These are phyloP conservation scores for Drosophila busckii DNA, from an alignment of 1,140 invertebrate species.

Conservation along the genomic window DNA sequence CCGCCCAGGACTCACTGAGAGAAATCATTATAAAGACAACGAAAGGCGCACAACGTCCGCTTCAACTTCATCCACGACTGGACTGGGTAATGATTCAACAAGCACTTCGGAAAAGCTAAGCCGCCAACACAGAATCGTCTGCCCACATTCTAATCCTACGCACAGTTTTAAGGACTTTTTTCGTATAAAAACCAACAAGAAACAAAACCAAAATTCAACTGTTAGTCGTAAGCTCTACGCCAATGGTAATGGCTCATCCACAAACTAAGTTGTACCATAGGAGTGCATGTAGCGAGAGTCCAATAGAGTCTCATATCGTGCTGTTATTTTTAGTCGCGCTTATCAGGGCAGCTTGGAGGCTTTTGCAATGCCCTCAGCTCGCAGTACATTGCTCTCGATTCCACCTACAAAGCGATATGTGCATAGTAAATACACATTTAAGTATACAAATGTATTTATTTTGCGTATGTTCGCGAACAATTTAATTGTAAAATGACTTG, in stretches of 20 bases:
- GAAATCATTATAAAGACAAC: not conserved
- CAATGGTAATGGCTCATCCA: slow-evolving; percentile 54
- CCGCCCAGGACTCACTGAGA: not conserved
- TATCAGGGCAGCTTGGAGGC: slow-evolving; percentile 40
- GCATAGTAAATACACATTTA: slow-evolving; percentile 20
- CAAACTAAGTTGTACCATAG: slow-evolving; percentile 42
- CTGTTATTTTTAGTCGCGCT: slow-evolving; percentile 49
- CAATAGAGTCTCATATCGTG: slow-evolving; percentile 2
- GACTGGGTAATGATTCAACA: slow-evolving; percentile 44
- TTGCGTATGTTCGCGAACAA: not conserved
- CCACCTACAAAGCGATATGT: slow-evolving; percentile 43
- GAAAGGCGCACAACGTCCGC: slow-evolving; percentile 1
- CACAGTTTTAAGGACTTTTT: slow-evolving; percentile 63
- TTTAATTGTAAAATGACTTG: slow-evolving; percentile 14
- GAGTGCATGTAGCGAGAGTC: not conserved
- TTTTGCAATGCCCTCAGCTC: slow-evolving; percentile 17
- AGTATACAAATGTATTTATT: not conserved
- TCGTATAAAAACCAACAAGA: slow-evolving; percentile 41
- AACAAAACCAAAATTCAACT: too few species aligned
- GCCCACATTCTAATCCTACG: slow-evolving; percentile 34
- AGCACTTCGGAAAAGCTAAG: slow-evolving; percentile 49
- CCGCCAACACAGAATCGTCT: slow-evolving; percentile 1
- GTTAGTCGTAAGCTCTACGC: too few species aligned
- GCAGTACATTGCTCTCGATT: slow-evolving; percentile 48
- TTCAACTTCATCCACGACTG: slow-evolving; percentile 36